These are phyloP conservation scores for Branchellion lobata DNA, from an alignment of 2,888 invertebrate genomes.

Conservation along the genomic window DNA sequence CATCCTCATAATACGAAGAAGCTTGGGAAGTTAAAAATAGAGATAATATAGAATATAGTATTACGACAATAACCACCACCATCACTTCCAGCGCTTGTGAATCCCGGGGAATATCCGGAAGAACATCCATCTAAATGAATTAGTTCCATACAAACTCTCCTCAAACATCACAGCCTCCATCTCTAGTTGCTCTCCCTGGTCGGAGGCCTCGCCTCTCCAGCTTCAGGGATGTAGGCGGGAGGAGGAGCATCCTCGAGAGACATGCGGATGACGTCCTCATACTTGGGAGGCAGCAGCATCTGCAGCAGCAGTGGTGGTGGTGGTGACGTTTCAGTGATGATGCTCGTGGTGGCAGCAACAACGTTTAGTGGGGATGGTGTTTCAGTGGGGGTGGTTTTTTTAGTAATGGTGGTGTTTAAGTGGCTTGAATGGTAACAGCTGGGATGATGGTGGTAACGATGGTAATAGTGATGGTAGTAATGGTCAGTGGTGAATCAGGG, in stretches of 20 bases:
- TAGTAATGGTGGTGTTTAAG: too few relatives aligned
- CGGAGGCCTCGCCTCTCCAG: neutral
- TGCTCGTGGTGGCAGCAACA: neutral
- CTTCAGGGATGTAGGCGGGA: slow-evolving; percentile 40
- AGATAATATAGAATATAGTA: too few relatives aligned
- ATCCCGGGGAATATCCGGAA: neutral
- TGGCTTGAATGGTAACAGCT: too few relatives aligned
- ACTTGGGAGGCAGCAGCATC: slow-evolving; percentile 62
- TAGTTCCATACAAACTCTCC: too few relatives aligned
- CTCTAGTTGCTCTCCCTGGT: neutral
- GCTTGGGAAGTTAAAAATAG: too few relatives aligned
- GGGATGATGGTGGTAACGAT: too few relatives aligned
- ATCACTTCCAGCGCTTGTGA: neutral
- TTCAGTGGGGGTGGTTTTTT: too few relatives aligned
- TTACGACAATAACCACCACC: neutral
- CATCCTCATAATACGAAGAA: too few relatives aligned
- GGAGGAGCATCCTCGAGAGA: slow-evolving; percentile 49
- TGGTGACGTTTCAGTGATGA: neutral
- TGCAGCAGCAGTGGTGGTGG: slow-evolving; percentile 49
- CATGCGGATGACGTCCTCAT: slow-evolving; percentile 60
- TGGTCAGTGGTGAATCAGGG: too few relatives aligned
- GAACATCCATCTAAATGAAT: neutral
- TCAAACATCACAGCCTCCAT: too few relatives aligned
- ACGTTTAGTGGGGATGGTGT: too few relatives aligned
- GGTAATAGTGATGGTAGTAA: too few relatives aligned